Base-by-base conservation (phyloP, 1,140 invertebrate genomes). In the Carposina sasakii region DNA sequence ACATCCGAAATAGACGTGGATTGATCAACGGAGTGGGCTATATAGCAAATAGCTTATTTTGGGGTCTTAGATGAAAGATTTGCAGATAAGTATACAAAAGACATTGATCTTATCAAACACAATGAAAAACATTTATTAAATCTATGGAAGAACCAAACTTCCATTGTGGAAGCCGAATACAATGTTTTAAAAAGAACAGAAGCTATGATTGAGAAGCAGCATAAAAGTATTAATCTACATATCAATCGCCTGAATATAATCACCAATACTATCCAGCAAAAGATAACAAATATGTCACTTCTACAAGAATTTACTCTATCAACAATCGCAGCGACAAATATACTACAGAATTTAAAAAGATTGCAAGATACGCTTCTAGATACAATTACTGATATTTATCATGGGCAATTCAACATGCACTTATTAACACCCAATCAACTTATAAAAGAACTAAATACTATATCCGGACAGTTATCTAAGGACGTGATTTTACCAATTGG, bases 1-100 rank as follows among this genome's bases (percentile, higher is more conserved):
- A 20, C 19, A 19, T n/a, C 16, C 31, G 39, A n/a, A 50, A 34
- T 24, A 54, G 39, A 23, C 42, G 59, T 36, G 55, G 59, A 3
- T 36, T 57, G 16, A 46, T 57, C n/a, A 46, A 62, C 22, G 59
- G 59, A 9, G 26, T 62, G 16, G 59, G 59, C 8, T 52, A 54
- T 28, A 13, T 54, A 19, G 51, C 52, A 22, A 57, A 52, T 16
- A 41, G 44, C 0, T 36, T 61, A 21, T 64, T 61, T 52, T 17
- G 50, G 42, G 3, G 30, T 52, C 10, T 31, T 52, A 31, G 50
- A 52, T 22, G n/a, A 40, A 22, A 15, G 23, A 9, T 45, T 52
- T 31, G 50, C 50, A 4, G 42, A 52, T 19, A 43, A 52, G 41
- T 50, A 50, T n/a, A 15, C 43, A 37, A 23, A 37, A 37, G 48